A percentile compares a stretch with the other conserved stretches of the same genome.
These are phyloP conservation scores for Lacerta agilis DNA, from an alignment of 2,797 vertebrate genomes.

Conservation along the genomic window DNA sequence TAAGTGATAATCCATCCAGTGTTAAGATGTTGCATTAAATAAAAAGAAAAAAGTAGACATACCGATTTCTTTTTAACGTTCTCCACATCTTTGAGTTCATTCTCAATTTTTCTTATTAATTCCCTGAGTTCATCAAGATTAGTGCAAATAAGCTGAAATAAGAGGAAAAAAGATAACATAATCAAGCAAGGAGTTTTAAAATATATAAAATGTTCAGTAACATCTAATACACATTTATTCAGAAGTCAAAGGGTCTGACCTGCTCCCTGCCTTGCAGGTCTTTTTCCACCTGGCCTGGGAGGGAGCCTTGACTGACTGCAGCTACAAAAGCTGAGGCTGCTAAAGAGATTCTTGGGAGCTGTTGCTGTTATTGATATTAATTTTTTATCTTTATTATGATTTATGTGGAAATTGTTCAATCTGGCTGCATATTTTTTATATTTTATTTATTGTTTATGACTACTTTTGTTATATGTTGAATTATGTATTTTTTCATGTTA, in stretches of 20 bases:
- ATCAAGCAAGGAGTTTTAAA: slow-evolving; percentile 68
- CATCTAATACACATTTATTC: slow-evolving; percentile 28
- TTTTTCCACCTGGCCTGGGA: too few species aligned
- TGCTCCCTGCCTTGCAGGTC: too few species aligned
- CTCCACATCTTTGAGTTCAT: slow-evolving; percentile 94
- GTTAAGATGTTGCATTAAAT: slow-evolving; percentile 64
- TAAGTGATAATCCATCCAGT: slow-evolving; percentile 54
- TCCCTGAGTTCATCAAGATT: slow-evolving; percentile 95
- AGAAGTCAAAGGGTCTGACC: background rate
- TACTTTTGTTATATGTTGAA: too few species aligned
- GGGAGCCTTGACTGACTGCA: too few species aligned
- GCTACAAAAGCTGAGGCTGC: too few species aligned
- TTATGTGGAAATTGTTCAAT: too few species aligned
- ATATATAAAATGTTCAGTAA: slow-evolving; percentile 62
- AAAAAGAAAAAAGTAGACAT: slow-evolving; percentile 79
- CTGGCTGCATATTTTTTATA: too few species aligned
- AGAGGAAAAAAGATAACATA: slow-evolving; percentile 72
- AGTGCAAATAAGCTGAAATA: slow-evolving; percentile 93
- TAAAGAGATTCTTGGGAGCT: too few species aligned
- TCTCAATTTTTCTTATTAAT: slow-evolving; percentile 95
- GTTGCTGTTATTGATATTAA: too few species aligned
- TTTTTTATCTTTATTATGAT: too few species aligned
- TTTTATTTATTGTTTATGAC: too few species aligned
- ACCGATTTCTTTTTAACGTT: slow-evolving; percentile 96
- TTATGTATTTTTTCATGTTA: too few species aligned